phyloP scores from a whole-genome alignment of 2,113 vertebrate species.

The Xenopus laevis region DNA sequence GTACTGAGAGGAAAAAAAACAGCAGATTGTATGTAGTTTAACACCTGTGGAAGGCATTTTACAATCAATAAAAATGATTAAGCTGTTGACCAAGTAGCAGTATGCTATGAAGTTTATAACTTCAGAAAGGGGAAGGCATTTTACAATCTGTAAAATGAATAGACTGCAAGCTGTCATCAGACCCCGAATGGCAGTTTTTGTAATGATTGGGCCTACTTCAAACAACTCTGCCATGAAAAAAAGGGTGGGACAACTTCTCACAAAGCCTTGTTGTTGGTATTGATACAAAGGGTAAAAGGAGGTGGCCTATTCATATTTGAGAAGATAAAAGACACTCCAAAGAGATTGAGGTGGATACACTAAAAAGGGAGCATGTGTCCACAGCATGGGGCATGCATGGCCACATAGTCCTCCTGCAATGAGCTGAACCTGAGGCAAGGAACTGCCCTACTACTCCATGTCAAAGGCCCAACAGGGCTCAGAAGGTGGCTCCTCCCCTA shows the following conservation, averaged over 20 bases:
- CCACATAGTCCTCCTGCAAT: slow-evolving; percentile 25
- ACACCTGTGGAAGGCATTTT: too few relatives aligned
- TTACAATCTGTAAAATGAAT: too few relatives aligned
- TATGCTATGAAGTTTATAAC: too few relatives aligned
- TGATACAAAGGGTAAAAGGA: slow-evolving; percentile 28
- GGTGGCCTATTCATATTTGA: slow-evolving; percentile 14
- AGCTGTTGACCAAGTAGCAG: too few relatives aligned
- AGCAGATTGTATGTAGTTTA: too few relatives aligned
- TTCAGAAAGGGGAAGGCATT: too few relatives aligned
- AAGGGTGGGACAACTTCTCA: slow-evolving; percentile 22
- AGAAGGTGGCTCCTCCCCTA: slow-evolving; percentile 23
- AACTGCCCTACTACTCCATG: slow-evolving; percentile 37
- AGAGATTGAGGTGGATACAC: slow-evolving; percentile 9
- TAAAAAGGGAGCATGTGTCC: slow-evolving; percentile 42
- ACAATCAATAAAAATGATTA: too few relatives aligned
- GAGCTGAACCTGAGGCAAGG: slow-evolving; percentile 39
- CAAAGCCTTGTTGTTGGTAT: slow-evolving; percentile 21
- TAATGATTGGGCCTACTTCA: slow-evolving; percentile 2
- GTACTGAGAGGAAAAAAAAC: too few relatives aligned
- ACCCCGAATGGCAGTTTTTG: background rate
- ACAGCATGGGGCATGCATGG: slow-evolving; percentile 35
- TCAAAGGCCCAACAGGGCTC: slow-evolving; percentile 38
- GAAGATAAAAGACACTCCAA: slow-evolving; percentile 29
- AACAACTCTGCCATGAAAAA: slow-evolving; percentile 24
- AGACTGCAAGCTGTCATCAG: too few relatives aligned